Evolutionary conservation across 2,113 vertebrate species (phyloP), one percentile per base, ranked within the genome.

Genomic region (Sclerurus mexicanus): DNA sequence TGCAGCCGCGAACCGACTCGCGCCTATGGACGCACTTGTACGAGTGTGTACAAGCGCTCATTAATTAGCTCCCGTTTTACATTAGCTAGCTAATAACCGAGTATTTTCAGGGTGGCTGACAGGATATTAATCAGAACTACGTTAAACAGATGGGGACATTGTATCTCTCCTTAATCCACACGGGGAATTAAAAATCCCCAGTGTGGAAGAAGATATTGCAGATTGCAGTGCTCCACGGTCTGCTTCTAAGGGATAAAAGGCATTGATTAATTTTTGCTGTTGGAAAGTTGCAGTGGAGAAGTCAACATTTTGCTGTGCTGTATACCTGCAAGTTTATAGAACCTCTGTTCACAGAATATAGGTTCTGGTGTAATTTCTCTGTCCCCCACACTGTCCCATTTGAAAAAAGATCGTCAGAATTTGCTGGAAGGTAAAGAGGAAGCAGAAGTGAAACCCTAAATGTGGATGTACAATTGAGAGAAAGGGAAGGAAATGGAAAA

Each of bases 401-500:
- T 12, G 3, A 69, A 89, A 84, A 46, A 23, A 17, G 1, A 40
- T 35, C 12, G 25, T 24, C 14, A 52, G 68, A 90, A 87, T 35
- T 69, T 93, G 49, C 19, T 93, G 39, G 68, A 85, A 95, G 80
- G 90, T 40, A 27, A 90, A 72, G 68, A 71, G 46, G 62, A 95
- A 83, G 31, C 14, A 78, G 73, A 84, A 94, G 47, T 12, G 19
- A 94, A 94, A 76, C 68, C 50, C 23, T 55, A 85, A 73, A 84
- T 80, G 87, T 64, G 68, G 73, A 69, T 83, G 73, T 64, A 60
- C 44, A 84, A 12, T 33, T 75, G 87, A 85, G 50, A 21, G 58
- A 80, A 96, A 85, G 50, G 23, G 55, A 80, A 96, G 63, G 88
- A 94, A 96, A 93, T 93, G 23, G 74, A 94, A 97, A 93, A 96